A percentile compares a stretch with the other conserved stretches of the same genome.
These are phyloP conservation scores for Pecten maximus DNA, from an alignment of 2,888 invertebrate species.

Conservation along the genomic window DNA sequence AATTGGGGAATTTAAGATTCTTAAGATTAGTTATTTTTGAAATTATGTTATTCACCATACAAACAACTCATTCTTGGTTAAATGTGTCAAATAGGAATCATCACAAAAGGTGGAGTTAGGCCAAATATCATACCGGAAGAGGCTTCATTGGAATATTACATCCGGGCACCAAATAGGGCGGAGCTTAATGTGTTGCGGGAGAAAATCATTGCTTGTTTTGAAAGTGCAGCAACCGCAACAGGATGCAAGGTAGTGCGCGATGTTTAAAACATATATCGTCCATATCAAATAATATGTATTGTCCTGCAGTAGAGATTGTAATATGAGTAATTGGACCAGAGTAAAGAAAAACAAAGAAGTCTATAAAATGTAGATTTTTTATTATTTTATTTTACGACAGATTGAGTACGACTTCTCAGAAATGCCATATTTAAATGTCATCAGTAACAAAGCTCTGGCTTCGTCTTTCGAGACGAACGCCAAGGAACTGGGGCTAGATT, in stretches of 20 bases:
- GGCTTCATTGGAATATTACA: conserved; percentile 71
- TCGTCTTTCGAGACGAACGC: conserved; percentile 73
- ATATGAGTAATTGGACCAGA: too few relatives aligned
- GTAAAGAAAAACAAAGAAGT: too few relatives aligned
- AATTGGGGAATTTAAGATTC: too few relatives aligned
- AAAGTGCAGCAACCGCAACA: conserved; percentile 76
- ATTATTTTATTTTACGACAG: conserved; percentile 49
- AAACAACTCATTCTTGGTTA: background rate
- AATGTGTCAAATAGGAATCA: conserved; percentile 68
- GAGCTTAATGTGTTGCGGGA: conserved; percentile 68
- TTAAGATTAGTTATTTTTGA: too few relatives aligned
- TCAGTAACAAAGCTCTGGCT: conserved; percentile 69
- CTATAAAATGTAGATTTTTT: too few relatives aligned
- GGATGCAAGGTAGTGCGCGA: conserved; percentile 68
- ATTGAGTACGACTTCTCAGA: conserved; percentile 55
- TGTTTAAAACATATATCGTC: too few relatives aligned
- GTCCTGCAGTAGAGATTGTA: too few relatives aligned
- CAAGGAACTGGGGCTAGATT: conserved; percentile 64
- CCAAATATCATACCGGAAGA: conserved; percentile 77
- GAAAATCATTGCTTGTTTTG: conserved; percentile 70
- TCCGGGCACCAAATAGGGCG: conserved; percentile 71
- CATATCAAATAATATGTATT: too few relatives aligned
- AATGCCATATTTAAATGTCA: conserved; percentile 66
- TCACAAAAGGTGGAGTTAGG: conserved; percentile 72
- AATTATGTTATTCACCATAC: too few relatives aligned